Base-by-base conservation (phyloP, 2,113 vertebrate genomes). In the Antechinus flavipes region DNA sequence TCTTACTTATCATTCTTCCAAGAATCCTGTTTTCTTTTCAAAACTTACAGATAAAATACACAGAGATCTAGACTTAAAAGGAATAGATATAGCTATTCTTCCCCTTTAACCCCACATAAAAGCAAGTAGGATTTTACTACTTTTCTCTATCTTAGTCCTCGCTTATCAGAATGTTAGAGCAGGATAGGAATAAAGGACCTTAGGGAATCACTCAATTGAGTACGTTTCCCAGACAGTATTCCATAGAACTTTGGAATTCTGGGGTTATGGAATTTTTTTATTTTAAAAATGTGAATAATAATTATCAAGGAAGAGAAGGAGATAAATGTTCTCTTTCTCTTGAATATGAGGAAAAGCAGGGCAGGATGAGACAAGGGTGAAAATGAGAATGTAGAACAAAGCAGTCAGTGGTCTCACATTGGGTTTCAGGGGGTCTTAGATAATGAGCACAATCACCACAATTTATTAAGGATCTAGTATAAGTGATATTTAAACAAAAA, bases 1-100 rank as follows among this genome's bases (percentile, higher is more conserved):
- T n/a, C 54, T 96, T 52, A 54, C 42, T 49, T 61, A 58, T 35
- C 54, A n/a, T 91, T 94, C 96, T 92, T 8, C 3, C 58, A n/a
- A 58, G 55, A 42, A 84, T 42, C 84, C 24, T 93, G 2, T 55
- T 11, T 90, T 55, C 27, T 46, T 93, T 50, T 56, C 91, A 42
- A 91, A 3, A 93, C 35, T 92, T 95, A 47, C 61, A 2, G 84
- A 3, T 61, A 30, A 94, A 55, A 56, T 89, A 84, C 56, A 8
- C 11, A 84, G 84, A 84, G 10, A 3, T 50, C 61, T 76, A n/a
- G 61, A 76, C 1, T 12, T 16, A 42, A 76, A 76, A 42, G 35
- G 35, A 76, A 22, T 22, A 76, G 68, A 22, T 42, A 76, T 19
- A n/a, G 4, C 1, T 19, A 76, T 92, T 95, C 53, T 6, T 68